Percentiles rank a stretch among this genome's conserved stretches.
Evolutionary conservation across 2,113 vertebrate species (phyloP).

Genomic region (Nerophis ophidion): DNA sequence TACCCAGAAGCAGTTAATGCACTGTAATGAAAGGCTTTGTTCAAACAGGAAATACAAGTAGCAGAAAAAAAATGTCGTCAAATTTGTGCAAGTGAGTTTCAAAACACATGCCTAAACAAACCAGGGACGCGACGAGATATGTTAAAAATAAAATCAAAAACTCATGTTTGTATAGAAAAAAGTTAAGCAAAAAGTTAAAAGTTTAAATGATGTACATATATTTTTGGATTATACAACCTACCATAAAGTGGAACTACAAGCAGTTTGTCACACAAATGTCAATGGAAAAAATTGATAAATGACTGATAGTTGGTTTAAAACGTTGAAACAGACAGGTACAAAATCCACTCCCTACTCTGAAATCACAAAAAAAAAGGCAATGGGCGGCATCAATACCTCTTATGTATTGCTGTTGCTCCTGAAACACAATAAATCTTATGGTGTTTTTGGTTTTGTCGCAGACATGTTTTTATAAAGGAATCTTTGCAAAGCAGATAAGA

Average conservation of each 20-base stretch:
- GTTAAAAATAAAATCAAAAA: background rate
- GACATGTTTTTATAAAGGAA: background rate
- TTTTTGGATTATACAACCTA: background rate
- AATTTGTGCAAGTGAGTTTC: background rate
- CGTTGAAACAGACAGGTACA: background rate
- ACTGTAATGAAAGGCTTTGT: background rate
- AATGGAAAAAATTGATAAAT: background rate
- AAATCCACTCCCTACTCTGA: background rate
- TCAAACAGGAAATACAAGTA: constrained; percentile 2
- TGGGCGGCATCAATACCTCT: background rate
- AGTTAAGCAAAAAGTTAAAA: background rate
- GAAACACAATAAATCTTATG: background rate
- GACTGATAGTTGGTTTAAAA: background rate
- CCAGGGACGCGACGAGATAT: background rate
- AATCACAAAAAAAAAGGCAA: background rate
- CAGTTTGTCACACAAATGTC: constrained; percentile 1
- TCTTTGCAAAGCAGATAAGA: background rate
- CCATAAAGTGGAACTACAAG: background rate
- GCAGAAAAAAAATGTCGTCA: background rate
- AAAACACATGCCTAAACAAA: background rate
- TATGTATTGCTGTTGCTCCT: background rate
- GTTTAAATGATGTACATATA: background rate
- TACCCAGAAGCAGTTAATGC: constrained; percentile 5
- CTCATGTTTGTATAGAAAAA: background rate
- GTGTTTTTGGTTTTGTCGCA: no score